Conservation (phyloP, 2,888 invertebrate genomes). For the Holacanthella duospinosa region DNA sequence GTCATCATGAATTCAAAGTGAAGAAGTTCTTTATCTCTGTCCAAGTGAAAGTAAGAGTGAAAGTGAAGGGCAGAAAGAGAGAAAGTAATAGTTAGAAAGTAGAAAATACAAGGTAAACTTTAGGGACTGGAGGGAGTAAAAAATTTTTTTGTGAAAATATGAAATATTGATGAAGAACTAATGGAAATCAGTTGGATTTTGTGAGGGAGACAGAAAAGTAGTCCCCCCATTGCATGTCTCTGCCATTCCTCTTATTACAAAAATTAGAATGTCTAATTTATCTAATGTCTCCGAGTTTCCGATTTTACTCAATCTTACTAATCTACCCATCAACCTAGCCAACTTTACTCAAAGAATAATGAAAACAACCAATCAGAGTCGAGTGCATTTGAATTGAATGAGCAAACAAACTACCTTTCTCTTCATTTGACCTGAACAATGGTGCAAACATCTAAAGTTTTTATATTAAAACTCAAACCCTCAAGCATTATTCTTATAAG, state of each 20-base stretch:
- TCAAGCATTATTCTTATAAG: too few relatives aligned
- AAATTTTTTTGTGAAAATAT: neutral
- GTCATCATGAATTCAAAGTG: neutral
- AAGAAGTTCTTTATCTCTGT: neutral
- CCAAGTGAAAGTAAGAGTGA: neutral
- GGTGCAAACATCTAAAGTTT: too few relatives aligned
- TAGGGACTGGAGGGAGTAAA: neutral
- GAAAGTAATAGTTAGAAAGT: too few relatives aligned
- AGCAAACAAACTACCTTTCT: neutral
- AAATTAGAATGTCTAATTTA: neutral
- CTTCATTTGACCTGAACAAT: too few relatives aligned
- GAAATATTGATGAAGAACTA: neutral
- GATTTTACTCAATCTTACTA: neutral
- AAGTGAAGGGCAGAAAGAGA: neutral
- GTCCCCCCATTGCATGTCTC: neutral
- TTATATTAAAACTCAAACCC: too few relatives aligned
- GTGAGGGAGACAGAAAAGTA: neutral
- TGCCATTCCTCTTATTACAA: neutral
- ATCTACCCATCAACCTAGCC: too few relatives aligned
- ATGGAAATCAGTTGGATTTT: neutral
- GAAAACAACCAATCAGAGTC: too few relatives aligned
- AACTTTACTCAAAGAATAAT: too few relatives aligned
- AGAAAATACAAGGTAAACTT: too few relatives aligned
- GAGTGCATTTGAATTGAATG: neutral
- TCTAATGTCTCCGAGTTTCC: neutral